These are phyloP conservation scores for Dascyllus trimaculatus DNA, from an alignment of 2,113 vertebrate genomes.

Conservation along the genomic window DNA sequence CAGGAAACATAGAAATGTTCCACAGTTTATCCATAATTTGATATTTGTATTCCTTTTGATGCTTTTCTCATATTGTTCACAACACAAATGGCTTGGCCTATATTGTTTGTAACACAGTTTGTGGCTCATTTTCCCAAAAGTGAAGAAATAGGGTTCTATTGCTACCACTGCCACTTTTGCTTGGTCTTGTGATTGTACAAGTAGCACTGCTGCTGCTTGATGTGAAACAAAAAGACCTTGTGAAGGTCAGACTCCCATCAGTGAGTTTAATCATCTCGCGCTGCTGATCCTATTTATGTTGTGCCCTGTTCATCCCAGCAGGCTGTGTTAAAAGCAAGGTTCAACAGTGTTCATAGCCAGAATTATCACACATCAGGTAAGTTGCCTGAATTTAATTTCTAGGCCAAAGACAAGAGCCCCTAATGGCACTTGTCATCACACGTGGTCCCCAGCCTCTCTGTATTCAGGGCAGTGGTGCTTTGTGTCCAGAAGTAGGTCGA, in stretches of 20 bases:
- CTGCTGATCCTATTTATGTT: constrained; percentile 33
- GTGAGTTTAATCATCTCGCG: constrained; percentile 61
- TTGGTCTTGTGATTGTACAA: not conserved
- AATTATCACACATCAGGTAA: constrained; percentile 57
- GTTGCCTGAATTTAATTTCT: constrained; percentile 59
- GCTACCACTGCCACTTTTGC: not conserved
- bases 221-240: constrained; percentile 52
- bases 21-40: constrained; percentile 42
- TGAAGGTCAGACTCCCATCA: constrained; percentile 72
- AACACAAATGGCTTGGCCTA: constrained; percentile 15
- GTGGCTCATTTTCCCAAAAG: constrained; percentile 20
- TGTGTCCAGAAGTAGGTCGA: constrained; percentile 86
- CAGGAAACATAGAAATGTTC: constrained; percentile 54
- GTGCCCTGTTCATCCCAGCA: constrained; percentile 4
- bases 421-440: constrained; percentile 76
- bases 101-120: constrained; percentile 39
- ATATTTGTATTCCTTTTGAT: constrained; percentile 64
- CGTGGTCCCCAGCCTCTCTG: constrained; percentile 76
- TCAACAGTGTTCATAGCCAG: not conserved
- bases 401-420: constrained; percentile 69
- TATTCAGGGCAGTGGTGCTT: constrained; percentile 84
- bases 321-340: not conserved
- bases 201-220: constrained; percentile 10
- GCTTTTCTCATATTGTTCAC: constrained; percentile 30
- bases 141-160: not conserved